Evolutionary conservation across 2,797 vertebrate genomes (phyloP).

Genomic region (Fistularia commersonii): DNA sequence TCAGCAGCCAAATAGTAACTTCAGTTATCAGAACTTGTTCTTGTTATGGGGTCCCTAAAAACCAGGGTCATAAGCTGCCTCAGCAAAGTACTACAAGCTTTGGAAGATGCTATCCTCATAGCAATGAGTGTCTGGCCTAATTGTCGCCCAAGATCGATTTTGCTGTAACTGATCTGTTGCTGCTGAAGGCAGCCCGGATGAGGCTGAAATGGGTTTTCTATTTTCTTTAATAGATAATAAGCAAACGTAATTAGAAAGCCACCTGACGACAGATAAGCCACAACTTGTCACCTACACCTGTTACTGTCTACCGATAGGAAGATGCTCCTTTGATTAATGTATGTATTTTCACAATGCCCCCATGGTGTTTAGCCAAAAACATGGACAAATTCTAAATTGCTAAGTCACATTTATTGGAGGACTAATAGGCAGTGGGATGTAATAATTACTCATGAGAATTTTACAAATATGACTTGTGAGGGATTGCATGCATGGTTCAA

Average conservation of each 20-base stretch:
- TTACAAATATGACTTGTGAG: not conserved
- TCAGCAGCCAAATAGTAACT: no score
- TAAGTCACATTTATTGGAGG: conserved; percentile 26
- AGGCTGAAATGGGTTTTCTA: no score
- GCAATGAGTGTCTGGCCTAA: no score
- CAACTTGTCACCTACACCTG: conserved; percentile 40
- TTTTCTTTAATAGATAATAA: no score
- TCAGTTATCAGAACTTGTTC: no score
- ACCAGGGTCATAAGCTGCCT: no score
- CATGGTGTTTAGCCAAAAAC: conserved; percentile 43
- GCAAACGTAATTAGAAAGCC: not conserved
- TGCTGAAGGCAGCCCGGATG: no score
- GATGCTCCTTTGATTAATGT: conserved; percentile 46
- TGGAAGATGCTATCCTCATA: no score
- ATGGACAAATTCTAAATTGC: conserved; percentile 44
- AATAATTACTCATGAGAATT: conserved; percentile 15
- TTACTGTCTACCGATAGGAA: conserved; percentile 51
- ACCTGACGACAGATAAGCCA: conserved; percentile 22
- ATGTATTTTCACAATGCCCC: conserved; percentile 6
- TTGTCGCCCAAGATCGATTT: no score
- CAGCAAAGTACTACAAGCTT: no score
- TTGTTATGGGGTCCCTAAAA: no score
- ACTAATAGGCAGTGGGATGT: conserved; percentile 44
- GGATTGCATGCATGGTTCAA: not conserved
- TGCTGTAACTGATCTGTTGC: no score